Evolutionary conservation across 2,888 invertebrate genomes (phyloP), one percentile per base, ranked within the genome.

Genomic region (Agonopterix alstromeriana): DNA sequence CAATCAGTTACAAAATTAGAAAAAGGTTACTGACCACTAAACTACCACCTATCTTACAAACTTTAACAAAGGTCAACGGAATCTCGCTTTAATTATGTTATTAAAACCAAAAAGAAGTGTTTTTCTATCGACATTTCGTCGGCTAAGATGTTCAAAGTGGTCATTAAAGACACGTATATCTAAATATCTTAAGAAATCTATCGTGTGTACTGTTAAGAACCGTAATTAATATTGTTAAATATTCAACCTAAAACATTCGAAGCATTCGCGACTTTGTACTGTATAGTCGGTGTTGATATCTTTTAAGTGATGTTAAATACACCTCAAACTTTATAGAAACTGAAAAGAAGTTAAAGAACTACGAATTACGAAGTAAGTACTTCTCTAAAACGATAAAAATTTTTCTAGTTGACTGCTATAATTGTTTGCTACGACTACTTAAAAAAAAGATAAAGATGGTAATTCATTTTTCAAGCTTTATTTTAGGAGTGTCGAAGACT

Each of bases 151-250:
- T 61, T 65, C 62, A 60, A 61, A 62, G 57, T 38, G 67, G 63
- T 68, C 76, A 79, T 83, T 81, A 78, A 77, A 65, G 70, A 79
- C 77, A 76, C 79, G 61, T 80, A 75, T 27, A 5, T 73, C 78
- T 71, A 71, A 72, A 71, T 77, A 79, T 77, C 75, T 73, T 59
- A 63, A 64, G 65, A 70, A 74, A 79, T 77, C 77, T 80, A 78
- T 81, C 73, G 70, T 67, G 61, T 63, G 62, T 67, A 60, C 52
- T 48, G 54, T 68, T 73, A 72, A 76, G 71, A 68, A 64, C 67
- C 53, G 71, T 70, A 80, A 83, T 84, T 77, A 82, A 82, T 85
- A 81, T 74, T 60, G 65, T 74, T 66, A 65, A 72, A 76, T 69
- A 69, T 70, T 70, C 62, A 58, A 71, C 65, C 10, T 70, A 67